Conservation (phyloP, 2,113 vertebrate genomes). For the Tachycineta bicolor region DNA sequence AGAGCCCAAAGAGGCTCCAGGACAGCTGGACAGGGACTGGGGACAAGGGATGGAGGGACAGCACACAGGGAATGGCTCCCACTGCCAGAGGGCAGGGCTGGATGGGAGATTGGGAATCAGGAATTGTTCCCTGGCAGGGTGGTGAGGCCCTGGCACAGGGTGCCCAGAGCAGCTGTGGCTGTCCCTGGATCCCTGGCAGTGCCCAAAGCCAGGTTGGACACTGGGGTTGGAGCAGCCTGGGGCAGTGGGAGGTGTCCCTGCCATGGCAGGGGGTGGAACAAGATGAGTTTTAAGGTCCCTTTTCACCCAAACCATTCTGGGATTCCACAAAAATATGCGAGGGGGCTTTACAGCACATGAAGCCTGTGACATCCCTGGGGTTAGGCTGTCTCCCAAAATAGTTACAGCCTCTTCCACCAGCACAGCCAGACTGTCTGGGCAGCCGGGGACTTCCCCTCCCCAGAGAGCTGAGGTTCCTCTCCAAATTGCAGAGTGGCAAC, state of each 20-base stretch:
- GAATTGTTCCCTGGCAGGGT: background rate
- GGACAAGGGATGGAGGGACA: background rate
- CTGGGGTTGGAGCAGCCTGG: background rate
- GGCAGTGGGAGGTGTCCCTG: background rate
- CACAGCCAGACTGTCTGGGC: background rate
- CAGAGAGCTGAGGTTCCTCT: background rate
- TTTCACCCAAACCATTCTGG: background rate
- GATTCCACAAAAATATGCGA: background rate
- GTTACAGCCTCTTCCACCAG: background rate
- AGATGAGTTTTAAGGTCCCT: background rate
- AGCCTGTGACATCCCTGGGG: background rate
- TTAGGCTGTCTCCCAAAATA: background rate
- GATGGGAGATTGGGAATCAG: background rate
- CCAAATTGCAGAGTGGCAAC: fast-evolving
- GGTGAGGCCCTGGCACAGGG: background rate
- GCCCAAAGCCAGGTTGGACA: fast-evolving
- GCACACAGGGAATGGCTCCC: background rate
- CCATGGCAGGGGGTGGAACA: too few species aligned
- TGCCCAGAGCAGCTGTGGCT: background rate
- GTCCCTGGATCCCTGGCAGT: background rate
- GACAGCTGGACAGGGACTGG: background rate
- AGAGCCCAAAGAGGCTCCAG: background rate
- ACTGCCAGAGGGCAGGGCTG: background rate
- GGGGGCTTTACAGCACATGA: background rate
- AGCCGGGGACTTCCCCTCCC: background rate